These are phyloP conservation scores for Augiades crinisus DNA, from an alignment of 2,888 invertebrate species.

Conservation along the genomic window DNA sequence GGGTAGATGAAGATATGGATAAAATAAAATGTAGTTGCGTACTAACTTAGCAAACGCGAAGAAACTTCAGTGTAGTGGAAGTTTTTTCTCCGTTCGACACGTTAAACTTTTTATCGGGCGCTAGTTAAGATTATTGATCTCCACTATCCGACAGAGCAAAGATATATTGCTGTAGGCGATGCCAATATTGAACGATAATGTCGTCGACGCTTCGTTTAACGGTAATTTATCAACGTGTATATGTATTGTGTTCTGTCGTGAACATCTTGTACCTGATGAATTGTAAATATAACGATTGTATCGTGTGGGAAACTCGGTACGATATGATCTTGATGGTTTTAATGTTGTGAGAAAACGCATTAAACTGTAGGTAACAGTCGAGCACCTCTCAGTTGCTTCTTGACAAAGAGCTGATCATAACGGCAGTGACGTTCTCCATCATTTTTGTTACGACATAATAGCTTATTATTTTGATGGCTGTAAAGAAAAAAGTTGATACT, in stretches of 20 bases:
- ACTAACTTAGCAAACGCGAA: too few species aligned
- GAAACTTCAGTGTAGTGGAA: too few species aligned
- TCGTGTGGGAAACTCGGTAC: slow-evolving; percentile 16
- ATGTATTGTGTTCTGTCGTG: background rate
- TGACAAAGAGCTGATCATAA: too few species aligned
- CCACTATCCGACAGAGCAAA: background rate
- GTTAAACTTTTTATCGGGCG: too few species aligned
- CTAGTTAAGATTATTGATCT: too few species aligned
- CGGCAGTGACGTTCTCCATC: too few species aligned
- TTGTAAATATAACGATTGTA: slow-evolving; percentile 15
- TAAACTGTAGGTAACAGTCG: background rate
- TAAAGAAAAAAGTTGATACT: too few species aligned
- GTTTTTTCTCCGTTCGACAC: too few species aligned
- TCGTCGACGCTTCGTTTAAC: slow-evolving; percentile 5
- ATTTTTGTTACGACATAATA: too few species aligned
- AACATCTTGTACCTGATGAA: slow-evolving; percentile 8
- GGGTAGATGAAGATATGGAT: too few species aligned
- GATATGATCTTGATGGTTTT: slow-evolving; percentile 14
- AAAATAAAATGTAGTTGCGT: too few species aligned
- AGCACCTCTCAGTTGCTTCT: background rate
- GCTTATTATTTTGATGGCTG: too few species aligned
- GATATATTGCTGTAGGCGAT: background rate
- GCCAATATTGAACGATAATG: slow-evolving; percentile 3
- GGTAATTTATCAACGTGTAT: slow-evolving; percentile 7
- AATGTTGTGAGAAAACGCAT: slow-evolving; percentile 17